Evolutionary conservation across 2,888 invertebrate species (phyloP).

Genomic region (Cryptus viduatorius): DNA sequence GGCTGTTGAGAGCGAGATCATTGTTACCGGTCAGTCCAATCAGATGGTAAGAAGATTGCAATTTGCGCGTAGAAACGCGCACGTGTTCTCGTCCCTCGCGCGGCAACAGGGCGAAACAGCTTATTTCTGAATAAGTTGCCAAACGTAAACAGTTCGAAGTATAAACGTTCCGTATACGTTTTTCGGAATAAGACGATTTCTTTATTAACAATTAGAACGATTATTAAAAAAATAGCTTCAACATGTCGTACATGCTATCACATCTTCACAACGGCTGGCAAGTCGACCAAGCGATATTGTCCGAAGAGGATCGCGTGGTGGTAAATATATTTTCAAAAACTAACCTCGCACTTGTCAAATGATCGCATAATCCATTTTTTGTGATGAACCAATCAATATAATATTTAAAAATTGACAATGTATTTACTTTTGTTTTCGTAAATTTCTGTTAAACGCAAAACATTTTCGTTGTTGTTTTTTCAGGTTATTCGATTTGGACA

Average conservation of each 20-base stretch:
- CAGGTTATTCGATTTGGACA: constrained; percentile 99
- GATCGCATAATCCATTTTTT: background rate
- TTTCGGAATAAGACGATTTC: background rate
- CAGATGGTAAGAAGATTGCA: too few relatives aligned
- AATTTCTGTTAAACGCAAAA: background rate
- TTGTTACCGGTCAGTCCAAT: too few relatives aligned
- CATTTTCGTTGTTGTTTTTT: constrained; percentile 3
- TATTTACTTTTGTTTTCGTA: background rate
- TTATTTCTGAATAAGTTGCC: background rate
- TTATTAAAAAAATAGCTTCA: constrained; percentile 74
- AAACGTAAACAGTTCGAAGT: background rate
- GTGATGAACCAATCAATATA: background rate
- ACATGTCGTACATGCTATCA: constrained; percentile 99
- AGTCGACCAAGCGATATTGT: constrained; percentile 99
- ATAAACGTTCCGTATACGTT: background rate
- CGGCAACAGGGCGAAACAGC: background rate
- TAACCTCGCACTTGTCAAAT: constrained; percentile 50
- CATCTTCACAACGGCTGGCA: constrained; percentile 99
- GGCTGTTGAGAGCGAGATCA: too few relatives aligned
- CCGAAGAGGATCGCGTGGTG: constrained; percentile 99
- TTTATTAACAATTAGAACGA: background rate
- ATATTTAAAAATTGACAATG: background rate
- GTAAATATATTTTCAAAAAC: constrained; percentile 87
- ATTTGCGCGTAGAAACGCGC: too few relatives aligned
- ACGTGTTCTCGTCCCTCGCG: background rate